Base-by-base conservation (phyloP, 1,140 invertebrate species). In the Leptinotarsa undecemlineata region DNA sequence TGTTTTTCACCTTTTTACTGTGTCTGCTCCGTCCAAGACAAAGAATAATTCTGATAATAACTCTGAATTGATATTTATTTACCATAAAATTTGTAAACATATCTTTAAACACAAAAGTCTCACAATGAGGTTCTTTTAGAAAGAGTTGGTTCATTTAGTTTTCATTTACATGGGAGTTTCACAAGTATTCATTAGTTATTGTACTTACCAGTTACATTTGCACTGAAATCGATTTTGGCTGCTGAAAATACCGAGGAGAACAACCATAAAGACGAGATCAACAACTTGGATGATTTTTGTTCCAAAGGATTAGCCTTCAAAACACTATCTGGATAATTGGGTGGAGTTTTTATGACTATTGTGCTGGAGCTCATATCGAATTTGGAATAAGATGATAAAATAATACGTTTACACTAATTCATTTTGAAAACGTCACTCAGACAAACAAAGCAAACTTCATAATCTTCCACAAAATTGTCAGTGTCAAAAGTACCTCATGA, bases 221-320 rank as follows among this genome's bases (percentile, higher is more conserved):
- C 48, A 60, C 15, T 72, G 19, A 78, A 76, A 48, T 78, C 75
- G 23, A 76, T 75, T 64, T 78, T 78, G 11, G 74, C 75, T 14
- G 77, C 77, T 19, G 77, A 78, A 72, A 74, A 76, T 15, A 78
- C 76, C 19, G 77, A 76, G 13, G 75, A 75, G 63, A 78, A 75
- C 20, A 78, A 26, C 77, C 77, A 78, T 48, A 74, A 74, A 11
- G 73, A 69, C 1, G 33, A 13, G 17, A 69, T n/a, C 15, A 74
- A 47, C 19, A 74, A 62, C 19, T 33, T 62, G 11, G 73, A 33
- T 3, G 63, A 68, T 68, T 67, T 67, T 23, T 42, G 48, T 33
- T 67, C 64, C n/a, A 33, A 48, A 67, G 23, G n/a, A 23, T 42
- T 72, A 11, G 72, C 13, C 19, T 72, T 72, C 72, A 74, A 14